Evolutionary conservation across 1,140 invertebrate species (phyloP), one percentile per base, ranked within the genome.

Genomic region (Acromyrmex charruanus): DNA sequence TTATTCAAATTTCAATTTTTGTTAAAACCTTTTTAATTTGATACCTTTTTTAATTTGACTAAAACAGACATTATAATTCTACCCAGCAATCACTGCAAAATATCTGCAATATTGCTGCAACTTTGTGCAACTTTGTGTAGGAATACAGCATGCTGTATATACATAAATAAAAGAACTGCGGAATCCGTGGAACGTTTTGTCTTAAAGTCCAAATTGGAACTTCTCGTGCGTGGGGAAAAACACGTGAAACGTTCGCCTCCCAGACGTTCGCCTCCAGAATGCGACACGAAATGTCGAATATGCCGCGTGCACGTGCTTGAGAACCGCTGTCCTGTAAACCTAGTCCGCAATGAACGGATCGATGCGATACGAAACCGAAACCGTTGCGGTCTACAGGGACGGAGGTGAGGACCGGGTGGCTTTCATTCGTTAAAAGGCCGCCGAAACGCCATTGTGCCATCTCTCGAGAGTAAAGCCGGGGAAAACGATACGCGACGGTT

Each of bases 361-460:
- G 77, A 61, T 71, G 82, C 69, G 21, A 82, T 81, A 65, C 49
- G 69, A 63, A 74, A 85, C 69, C 74, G 77, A 71, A 77, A 88
- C 86, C 69, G 39, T 53, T 53, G 14, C 31, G 51, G 63, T 59
- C 63, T 55, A 18, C 5, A 72, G 84, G 69, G 77, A 84, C 16
- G 28, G 49, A 72, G 69, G 49, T 31, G 28, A 69, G 59, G 61
- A 65, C 53, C 68, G 35, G 51, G n/a, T 77, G 65, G 58, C 69
- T 81, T 86, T 85, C 84, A 84, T 86, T 65, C 35, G 75, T 55
- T 71, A 77, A 91, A 90, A 87, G 65, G 79, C 81, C 79, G 90
- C 75, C 28, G 39, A 89, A 87, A 87, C 39, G 68, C 77, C 61
- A 66, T 85, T 90, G 68, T 72, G 49, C 80, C 75, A 75, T 89